Evolutionary conservation across 2,113 vertebrate species (phyloP), one percentile per base, ranked within the genome.

Genomic region (Bolborhynchus lineola): DNA sequence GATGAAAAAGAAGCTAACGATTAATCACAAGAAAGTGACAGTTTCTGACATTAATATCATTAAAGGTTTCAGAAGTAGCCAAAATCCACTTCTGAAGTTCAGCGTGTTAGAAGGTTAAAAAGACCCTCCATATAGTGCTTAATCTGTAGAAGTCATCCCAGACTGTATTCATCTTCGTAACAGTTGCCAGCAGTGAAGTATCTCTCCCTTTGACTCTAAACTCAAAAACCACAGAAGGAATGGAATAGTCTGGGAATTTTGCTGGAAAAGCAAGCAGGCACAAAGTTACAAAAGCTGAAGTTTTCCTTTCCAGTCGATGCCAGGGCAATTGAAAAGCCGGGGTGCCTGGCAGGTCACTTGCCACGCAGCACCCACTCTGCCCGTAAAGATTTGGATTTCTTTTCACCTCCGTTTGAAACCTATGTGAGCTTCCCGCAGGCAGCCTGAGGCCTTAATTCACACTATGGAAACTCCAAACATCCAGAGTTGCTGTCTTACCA

Each of bases 381-480:
- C 0, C 37, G 25, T 37, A n/a, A 78, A 59, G 50, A 47, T 16
- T 11, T 0, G 0, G 9, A 21, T 39, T 70, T 50, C 19, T 88
- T 83, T 90, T 44, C 17, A 77, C 18, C 7, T 4, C 3, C 14
- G 1, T 37, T 26, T 67, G 60, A 89, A 75, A 81, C 59, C 1
- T 0, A 63, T 10, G 15, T 0, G 3, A 75, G 33, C 7, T 82
- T 83, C 37, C 46, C 9, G 6, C 50, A 62, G 39, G n/a, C 7
- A 16, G 23, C 42, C n/a, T 0, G 1, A 72, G 68, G 29, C 53
- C 31, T 65, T 37, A 57, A 55, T 39, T 65, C n/a, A 72, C 44
- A 25, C 76, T 18, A 13, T 5, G 5, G 17, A 37, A 77, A 41
- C 37, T 16, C 16, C 29, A 83, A 9, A 46, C 39, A 7, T 31